Percentiles rank a stretch among this genome's conserved stretches.
Evolutionary conservation across 2,113 vertebrate species (phyloP).

Genomic region (Cephalopterus ornatus): DNA sequence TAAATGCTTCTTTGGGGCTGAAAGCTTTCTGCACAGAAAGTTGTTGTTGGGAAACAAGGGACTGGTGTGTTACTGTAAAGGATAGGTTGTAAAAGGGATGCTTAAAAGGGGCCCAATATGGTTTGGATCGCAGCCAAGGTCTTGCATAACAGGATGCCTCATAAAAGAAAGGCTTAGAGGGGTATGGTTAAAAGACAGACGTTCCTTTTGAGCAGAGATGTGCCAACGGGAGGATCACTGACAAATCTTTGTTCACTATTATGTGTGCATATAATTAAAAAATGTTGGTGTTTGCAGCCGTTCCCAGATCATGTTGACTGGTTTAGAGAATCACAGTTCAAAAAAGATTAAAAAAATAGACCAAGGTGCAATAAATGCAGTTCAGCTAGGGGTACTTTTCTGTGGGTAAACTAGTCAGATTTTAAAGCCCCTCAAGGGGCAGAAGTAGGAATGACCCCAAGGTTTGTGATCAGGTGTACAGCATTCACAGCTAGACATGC

Average conservation of each 20-base stretch:
- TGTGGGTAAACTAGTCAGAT: neutral
- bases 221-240: slow-evolving; percentile 43
- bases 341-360: neutral
- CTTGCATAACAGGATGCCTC: slow-evolving; percentile 69
- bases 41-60: slow-evolving; percentile 68
- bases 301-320: slow-evolving; percentile 34
- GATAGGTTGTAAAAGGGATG: slow-evolving; percentile 68
- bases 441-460: neutral
- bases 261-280: slow-evolving; percentile 39
- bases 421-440: neutral
- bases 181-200: slow-evolving; percentile 54
- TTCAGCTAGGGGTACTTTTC: neutral
- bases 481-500: neutral
- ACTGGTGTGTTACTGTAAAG: slow-evolving; percentile 68
- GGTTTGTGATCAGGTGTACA: neutral
- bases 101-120: slow-evolving; percentile 66
- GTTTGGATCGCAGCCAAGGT: slow-evolving; percentile 59
- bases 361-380: neutral
- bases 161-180: slow-evolving; percentile 66
- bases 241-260: slow-evolving; percentile 50
- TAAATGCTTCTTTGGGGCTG: slow-evolving; percentile 52
- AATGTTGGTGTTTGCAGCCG: slow-evolving; percentile 1
- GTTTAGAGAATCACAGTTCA: neutral
- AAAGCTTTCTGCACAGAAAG: slow-evolving; percentile 61
- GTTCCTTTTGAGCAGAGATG: slow-evolving; percentile 53